These are phyloP conservation scores for Cynocephalus volans DNA, from an alignment of 2,113 vertebrate genomes.

Conservation along the genomic window DNA sequence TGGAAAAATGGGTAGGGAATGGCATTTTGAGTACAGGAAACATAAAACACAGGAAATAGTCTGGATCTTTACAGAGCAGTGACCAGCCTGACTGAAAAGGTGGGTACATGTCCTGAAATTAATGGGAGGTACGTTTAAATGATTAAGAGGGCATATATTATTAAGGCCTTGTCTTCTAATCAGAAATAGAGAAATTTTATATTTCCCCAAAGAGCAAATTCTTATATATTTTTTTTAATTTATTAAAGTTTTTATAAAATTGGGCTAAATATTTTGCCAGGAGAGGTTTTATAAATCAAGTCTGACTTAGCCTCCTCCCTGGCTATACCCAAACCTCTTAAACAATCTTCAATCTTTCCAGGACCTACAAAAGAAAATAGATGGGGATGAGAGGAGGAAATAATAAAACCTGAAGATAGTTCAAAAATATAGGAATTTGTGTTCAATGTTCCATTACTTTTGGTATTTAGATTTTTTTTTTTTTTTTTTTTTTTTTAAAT, in stretches of 20 bases:
- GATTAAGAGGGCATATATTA: background rate
- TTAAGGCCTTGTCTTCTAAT: background rate
- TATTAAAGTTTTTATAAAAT: background rate
- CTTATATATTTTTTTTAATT: background rate
- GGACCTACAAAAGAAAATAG: background rate
- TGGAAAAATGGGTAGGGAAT: background rate
- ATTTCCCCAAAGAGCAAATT: background rate
- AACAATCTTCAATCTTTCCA: background rate
- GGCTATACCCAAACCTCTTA: no score
- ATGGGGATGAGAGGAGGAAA: background rate
- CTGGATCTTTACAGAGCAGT: background rate
- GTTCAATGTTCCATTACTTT: background rate
- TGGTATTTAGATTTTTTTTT: background rate
- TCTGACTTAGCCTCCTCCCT: no score
- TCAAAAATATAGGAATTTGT: background rate
- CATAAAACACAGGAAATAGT: background rate
- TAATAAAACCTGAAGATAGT: background rate
- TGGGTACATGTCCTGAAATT: background rate
- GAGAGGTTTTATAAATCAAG: no score
- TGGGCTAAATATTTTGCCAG: no score
- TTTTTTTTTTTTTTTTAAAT: background rate
- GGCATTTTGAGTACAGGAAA: background rate
- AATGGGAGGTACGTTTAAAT: background rate
- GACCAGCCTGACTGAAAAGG: background rate
- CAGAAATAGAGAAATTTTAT: background rate